Evolutionary conservation across 2,888 invertebrate species (phyloP), one percentile per base, ranked within the genome.

Genomic region (Clivina fossor): DNA sequence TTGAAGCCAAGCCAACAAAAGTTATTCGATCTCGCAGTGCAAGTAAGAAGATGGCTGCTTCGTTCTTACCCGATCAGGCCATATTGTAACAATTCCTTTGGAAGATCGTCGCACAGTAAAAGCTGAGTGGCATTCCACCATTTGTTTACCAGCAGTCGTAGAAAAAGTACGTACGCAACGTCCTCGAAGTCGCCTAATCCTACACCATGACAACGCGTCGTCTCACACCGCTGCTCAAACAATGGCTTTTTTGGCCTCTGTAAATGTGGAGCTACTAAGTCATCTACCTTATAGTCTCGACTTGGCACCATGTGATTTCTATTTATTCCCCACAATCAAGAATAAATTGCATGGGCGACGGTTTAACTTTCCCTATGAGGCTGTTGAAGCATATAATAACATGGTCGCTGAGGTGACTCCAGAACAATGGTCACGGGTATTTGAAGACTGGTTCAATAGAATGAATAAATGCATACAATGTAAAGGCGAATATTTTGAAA

Each of bases 11-110:
- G 48, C 58, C 59, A 59, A 59, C 60, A 56, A 63, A 63, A 64
- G 58, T 62, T 60, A n/a, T n/a, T n/a, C 60, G 60, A 20, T 41
- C 51, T n/a, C 50, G 60, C 47, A 61, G 62, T 58, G 62, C 60
- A 57, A 60, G 50, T 16, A 62, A 61, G 49, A 11, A 59, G 58
- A 56, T 77, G 72, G 58, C 64, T 30, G 61, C 62, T 50, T 59
- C 60, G 58, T 64, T 62, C 50, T 64, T 65, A 57, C 61, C 28
- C 57, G 26, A 55, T 60, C 56, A 38, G 61, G 61, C 28, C 62
- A 64, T 61, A 62, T 63, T 54, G 62, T 63, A 44, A 65, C 54
- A 5, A 2, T 28, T 28, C 11, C 30, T 11, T 30, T 30, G 7
- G 30, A 4, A 13, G 3, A 30, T 4, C 30, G 30, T 4, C n/a